Evolutionary conservation across 2,888 invertebrate species (phyloP).

Genomic region (Nemotelus pantherinus): DNA sequence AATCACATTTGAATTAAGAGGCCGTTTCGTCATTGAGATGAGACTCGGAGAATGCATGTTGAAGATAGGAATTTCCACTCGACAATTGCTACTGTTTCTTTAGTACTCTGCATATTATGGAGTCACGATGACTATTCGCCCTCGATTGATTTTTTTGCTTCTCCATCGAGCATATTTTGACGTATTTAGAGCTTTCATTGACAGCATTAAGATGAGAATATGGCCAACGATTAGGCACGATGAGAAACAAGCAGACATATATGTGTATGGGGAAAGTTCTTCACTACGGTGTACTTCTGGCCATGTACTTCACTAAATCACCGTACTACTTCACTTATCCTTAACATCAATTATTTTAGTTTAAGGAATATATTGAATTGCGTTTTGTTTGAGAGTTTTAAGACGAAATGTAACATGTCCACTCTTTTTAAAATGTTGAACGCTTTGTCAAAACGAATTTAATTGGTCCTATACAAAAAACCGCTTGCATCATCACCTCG

Average conservation of each 20-base stretch:
- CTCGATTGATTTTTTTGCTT: constrained; percentile 19
- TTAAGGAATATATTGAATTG: too few species aligned
- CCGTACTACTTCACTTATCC: too few species aligned
- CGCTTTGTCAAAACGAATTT: too few species aligned
- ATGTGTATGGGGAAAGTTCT: background rate
- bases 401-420: too few species aligned
- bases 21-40: constrained; percentile 44
- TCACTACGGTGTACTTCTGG: too few species aligned
- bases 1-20: constrained; percentile 45
- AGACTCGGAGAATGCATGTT: constrained; percentile 39
- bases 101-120: constrained; percentile 25
- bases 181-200: constrained; percentile 41
- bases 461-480: background rate
- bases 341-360: too few species aligned
- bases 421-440: too few species aligned
- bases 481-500: background rate
- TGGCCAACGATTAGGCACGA: constrained; percentile 13
- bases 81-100: constrained; percentile 38
- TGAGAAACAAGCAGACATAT: background rate
- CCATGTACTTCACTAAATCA: too few species aligned
- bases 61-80: constrained; percentile 43
- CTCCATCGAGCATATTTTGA: constrained; percentile 15
- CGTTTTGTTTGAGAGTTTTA: too few species aligned
- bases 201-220: constrained; percentile 27
- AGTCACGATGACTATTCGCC: constrained; percentile 32